A percentile compares a stretch with the other conserved stretches of the same genome.
Conservation (phyloP, 2,888 invertebrate genomes). For the Galerucella calmariensis region DNA sequence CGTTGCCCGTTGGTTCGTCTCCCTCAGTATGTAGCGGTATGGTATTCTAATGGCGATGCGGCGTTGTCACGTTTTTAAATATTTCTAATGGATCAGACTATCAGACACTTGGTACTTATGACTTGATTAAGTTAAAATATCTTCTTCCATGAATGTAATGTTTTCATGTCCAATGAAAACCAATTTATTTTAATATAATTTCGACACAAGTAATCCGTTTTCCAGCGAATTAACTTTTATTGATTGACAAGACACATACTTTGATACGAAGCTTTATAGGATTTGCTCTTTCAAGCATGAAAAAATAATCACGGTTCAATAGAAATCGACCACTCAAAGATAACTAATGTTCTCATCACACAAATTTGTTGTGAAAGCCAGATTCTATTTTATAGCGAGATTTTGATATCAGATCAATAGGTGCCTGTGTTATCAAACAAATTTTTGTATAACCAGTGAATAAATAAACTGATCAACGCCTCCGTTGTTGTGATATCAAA, state of each 20-base stretch:
- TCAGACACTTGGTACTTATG: too few species aligned
- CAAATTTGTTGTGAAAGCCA: background rate
- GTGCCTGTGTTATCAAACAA: too few species aligned
- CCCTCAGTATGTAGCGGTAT: too few species aligned
- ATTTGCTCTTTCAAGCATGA: background rate
- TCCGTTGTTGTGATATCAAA: too few species aligned
- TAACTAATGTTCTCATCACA: background rate
- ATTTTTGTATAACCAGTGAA: too few species aligned
- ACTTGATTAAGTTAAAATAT: too few species aligned
- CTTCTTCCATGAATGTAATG: background rate
- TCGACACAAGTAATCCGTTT: background rate
- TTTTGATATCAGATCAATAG: too few species aligned
- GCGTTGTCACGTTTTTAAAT: too few species aligned
- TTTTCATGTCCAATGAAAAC: background rate
- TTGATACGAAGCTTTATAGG: background rate
- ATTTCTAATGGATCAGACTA: too few species aligned
- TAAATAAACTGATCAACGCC: too few species aligned
- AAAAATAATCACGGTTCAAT: background rate
- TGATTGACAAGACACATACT: background rate
- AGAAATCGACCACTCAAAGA: background rate
- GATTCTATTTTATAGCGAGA: background rate
- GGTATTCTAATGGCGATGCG: too few species aligned
- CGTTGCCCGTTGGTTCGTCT: too few species aligned
- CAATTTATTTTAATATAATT: background rate
- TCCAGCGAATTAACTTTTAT: background rate